phyloP scores from a whole-genome alignment of 2,888 invertebrate species.

The Mycalesis mineus region DNA sequence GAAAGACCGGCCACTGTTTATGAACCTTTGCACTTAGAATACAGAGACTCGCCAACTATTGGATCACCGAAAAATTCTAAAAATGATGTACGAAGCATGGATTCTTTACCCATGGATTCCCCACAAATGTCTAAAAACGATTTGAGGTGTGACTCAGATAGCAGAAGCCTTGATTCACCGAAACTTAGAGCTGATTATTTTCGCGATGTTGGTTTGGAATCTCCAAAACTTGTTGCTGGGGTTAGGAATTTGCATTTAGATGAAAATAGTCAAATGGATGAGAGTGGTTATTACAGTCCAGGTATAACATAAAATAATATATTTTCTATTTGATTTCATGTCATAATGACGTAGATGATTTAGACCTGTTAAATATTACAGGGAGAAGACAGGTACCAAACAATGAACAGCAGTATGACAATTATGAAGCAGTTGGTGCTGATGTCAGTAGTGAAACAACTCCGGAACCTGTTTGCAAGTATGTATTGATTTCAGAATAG shows the following conservation, averaged over 20 bases:
- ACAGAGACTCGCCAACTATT: constrained; percentile 61
- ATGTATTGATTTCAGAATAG: neutral
- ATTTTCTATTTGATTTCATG: neutral
- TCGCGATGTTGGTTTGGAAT: constrained; percentile 60
- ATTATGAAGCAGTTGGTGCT: constrained; percentile 53
- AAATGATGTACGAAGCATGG: constrained; percentile 62
- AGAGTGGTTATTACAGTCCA: constrained; percentile 73
- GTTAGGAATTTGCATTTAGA: constrained; percentile 66
- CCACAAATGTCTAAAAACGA: constrained; percentile 65
- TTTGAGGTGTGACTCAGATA: constrained; percentile 62
- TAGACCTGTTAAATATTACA: constrained; percentile 30
- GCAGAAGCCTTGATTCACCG: constrained; percentile 65
- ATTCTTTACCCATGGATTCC: constrained; percentile 67
- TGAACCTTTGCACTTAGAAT: constrained; percentile 68
- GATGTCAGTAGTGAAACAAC: constrained; percentile 58
- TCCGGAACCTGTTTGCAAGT: constrained; percentile 64
- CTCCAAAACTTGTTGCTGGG: constrained; percentile 63
- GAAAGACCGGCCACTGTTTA: constrained; percentile 69
- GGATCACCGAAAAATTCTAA: constrained; percentile 68
- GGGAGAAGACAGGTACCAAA: constrained; percentile 51
- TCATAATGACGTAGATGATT: neutral
- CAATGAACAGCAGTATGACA: constrained; percentile 58
- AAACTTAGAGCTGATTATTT: constrained; percentile 65
- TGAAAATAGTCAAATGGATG: constrained; percentile 72
- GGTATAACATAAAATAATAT: constrained; percentile 36